phyloP scores from a whole-genome alignment of 2,113 vertebrate genomes.

The Labeo catla region DNA sequence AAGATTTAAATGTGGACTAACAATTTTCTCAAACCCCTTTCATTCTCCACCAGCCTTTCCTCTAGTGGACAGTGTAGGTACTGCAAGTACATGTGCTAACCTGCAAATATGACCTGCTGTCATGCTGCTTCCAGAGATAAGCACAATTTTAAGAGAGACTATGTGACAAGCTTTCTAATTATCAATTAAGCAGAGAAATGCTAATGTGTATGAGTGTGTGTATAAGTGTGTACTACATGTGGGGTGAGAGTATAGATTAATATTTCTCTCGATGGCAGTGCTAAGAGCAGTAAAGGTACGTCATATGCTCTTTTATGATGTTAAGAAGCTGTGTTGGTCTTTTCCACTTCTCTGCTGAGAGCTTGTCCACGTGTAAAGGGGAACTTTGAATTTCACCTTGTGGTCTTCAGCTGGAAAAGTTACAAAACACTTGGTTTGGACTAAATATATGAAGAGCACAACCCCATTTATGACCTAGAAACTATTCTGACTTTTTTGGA shows the following conservation, averaged over 20 bases:
- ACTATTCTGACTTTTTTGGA: not conserved
- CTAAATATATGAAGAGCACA: conserved; percentile 13
- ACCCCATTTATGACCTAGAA: conserved; percentile 35
- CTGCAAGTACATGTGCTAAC: not conserved
- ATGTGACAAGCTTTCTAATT: conserved; percentile 42
- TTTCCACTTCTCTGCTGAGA: not conserved
- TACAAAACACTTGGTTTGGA: not conserved
- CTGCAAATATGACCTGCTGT: conserved; percentile 25
- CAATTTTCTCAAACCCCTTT: not conserved
- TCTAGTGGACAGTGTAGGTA: conserved; percentile 19
- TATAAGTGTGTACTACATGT: conserved; percentile 15
- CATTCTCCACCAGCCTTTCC: conserved; percentile 26
- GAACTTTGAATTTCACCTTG: conserved; percentile 3
- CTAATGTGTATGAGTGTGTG: conserved; percentile 26
- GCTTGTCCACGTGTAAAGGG: not conserved
- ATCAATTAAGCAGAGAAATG: conserved; percentile 37
- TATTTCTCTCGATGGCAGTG: not conserved
- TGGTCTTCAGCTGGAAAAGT: conserved; percentile 13
- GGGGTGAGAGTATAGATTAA: not conserved
- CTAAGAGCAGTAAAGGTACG: not conserved
- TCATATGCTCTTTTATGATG: not conserved
- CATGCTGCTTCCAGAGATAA: conserved; percentile 58
- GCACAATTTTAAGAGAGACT: conserved; percentile 51
- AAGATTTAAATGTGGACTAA: not conserved
- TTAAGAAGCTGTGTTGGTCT: not conserved